These are phyloP conservation scores for Cirrhinus molitorella DNA, from an alignment of 2,797 vertebrate species.

Conservation along the genomic window DNA sequence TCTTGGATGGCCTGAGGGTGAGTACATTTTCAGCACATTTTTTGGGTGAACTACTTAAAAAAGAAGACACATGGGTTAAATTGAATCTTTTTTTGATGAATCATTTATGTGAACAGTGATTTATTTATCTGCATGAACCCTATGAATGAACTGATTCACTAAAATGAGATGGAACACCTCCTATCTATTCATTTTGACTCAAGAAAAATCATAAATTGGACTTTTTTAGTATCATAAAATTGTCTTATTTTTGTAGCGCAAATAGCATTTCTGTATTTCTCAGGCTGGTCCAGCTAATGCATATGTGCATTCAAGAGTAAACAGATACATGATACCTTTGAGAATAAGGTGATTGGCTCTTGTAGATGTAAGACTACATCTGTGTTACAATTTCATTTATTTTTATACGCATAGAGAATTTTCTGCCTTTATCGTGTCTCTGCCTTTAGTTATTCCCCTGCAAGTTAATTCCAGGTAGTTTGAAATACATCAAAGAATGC, in stretches of 20 bases:
- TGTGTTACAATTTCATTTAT: background rate
- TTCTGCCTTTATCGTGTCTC: background rate
- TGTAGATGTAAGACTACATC: background rate
- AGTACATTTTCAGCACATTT: background rate
- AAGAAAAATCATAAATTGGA: background rate
- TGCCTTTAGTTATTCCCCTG: background rate
- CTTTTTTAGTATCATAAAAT: background rate
- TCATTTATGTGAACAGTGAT: background rate
- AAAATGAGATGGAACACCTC: background rate
- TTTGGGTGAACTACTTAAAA: background rate
- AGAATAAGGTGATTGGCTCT: background rate
- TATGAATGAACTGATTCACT: background rate
- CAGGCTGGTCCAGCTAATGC: background rate
- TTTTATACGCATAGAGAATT: background rate
- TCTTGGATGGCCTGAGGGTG: background rate
- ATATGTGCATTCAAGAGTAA: background rate
- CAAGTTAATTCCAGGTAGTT: slow-evolving; percentile 14
- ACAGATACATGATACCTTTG: background rate
- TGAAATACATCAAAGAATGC: background rate
- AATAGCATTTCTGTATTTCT: background rate
- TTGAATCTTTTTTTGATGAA: background rate
- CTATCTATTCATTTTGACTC: background rate
- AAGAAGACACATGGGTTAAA: background rate
- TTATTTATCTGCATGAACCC: background rate
- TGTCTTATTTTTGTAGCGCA: too few relatives aligned